Evolutionary conservation across 2,113 vertebrate species (phyloP).

Genomic region (Pelecanus crispus): DNA sequence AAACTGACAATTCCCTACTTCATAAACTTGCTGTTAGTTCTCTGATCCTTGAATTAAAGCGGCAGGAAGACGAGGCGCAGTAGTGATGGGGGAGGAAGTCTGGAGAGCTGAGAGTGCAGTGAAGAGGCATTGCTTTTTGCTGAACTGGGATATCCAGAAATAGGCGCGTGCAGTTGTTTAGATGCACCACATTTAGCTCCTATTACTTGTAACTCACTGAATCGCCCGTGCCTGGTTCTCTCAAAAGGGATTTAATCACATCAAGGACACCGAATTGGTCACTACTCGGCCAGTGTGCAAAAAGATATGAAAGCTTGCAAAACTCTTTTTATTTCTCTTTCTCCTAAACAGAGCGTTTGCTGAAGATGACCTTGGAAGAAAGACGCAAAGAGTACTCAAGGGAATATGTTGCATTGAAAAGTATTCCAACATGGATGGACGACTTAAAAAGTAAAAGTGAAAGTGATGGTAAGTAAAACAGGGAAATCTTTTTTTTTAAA

Average conservation of each 20-base stretch:
- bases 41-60: neutral
- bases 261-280: neutral
- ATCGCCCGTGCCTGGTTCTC: neutral
- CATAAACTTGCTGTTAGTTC: neutral
- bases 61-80: neutral
- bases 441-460: constrained; percentile 73
- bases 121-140: neutral
- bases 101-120: neutral
- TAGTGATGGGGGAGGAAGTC: neutral
- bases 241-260: neutral
- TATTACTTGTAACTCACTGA: neutral
- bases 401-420: constrained; percentile 80
- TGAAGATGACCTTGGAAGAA: constrained; percentile 86
- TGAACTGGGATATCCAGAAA: neutral
- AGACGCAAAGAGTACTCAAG: constrained; percentile 87
- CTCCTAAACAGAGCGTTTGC: constrained; percentile 81
- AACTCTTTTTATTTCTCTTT: neutral
- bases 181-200: neutral
- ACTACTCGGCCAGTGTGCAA: neutral
- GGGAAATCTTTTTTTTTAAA: neutral
- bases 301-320: neutral
- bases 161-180: neutral
- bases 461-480: constrained; percentile 70
- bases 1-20: neutral
- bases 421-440: constrained; percentile 83